Base-by-base conservation (phyloP, 2,888 invertebrate species). In the Trachelus stipa region DNA sequence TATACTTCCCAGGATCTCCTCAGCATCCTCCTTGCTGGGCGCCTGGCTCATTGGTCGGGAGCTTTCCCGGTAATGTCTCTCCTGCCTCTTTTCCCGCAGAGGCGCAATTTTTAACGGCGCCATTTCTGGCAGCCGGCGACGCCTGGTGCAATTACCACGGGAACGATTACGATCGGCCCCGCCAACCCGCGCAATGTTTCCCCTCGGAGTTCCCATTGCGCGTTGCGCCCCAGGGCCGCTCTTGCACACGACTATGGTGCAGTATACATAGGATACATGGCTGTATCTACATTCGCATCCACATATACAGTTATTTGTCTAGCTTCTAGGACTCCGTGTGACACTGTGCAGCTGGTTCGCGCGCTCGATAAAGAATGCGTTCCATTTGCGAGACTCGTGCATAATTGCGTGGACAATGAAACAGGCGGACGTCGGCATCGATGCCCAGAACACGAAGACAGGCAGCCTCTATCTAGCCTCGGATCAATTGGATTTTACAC, bases 101-200 rank as follows among this genome's bases (percentile, higher is more conserved):
- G 76, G 35, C 75, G 75, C 35, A 76, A 78, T 78, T 78, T 78
- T 76, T 76, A 78, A 75, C 78, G 75, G 73, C 73, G 78, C 75
- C 78, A 78, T 78, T 78, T 78, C 78, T 74, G 78, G 78, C 78
- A 78, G 75, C 78, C 78, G 78, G 78, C 68, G 75, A 78, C 78
- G 78, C 78, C 75, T 69, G 75, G 76, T 73, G 78, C 75, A 75
- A 75, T 78, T 78, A 78, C 75, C 78, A 75, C 78, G 78, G 78
- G 78, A 78, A 78, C 78, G 78, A 78, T 78, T 78, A 78, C 76
- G 75, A 78, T 78, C 78, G 73, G 69, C 34, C 77, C 69, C 71
- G 34, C 34, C 33, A 23, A 15, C 35, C 12, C 69, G 69, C 15
- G 56, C 69, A 76, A 9, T 15, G 40, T 15, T 40, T 40, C 15